phyloP scores from a whole-genome alignment of 2,888 invertebrate genomes.

The Megastigmus dorsalis region DNA sequence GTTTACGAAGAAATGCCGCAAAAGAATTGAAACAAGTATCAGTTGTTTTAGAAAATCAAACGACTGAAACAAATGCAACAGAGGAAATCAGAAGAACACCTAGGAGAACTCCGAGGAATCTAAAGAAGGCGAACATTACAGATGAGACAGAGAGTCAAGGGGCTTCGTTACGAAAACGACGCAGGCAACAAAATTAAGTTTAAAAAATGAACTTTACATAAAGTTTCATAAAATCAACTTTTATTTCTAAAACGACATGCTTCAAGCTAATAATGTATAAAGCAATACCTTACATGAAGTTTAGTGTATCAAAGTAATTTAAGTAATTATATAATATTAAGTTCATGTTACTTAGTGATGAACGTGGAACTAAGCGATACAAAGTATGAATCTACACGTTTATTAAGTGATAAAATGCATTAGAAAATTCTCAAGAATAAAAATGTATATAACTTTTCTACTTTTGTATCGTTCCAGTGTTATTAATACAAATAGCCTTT shows the following conservation, averaged over 20 bases:
- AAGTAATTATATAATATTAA: conserved; percentile 15
- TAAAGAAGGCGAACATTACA: conserved; percentile 16
- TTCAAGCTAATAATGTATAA: conserved; percentile 11
- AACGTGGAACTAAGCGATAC: neutral
- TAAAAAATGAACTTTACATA: too few species aligned
- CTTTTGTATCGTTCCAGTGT: conserved; percentile 17
- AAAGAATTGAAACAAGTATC: conserved; percentile 27
- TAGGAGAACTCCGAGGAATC: conserved; percentile 42
- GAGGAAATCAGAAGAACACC: neutral
- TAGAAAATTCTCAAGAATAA: conserved; percentile 2
- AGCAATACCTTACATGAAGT: conserved; percentile 40
- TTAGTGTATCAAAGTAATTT: conserved; percentile 18
- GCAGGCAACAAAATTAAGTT: conserved; percentile 25
- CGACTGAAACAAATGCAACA: neutral
- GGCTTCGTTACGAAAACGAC: conserved; percentile 36
- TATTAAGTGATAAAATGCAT: too few species aligned
- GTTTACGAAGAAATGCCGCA: neutral
- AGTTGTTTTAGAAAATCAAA: neutral
- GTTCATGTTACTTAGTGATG: neutral
- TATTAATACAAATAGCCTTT: neutral
- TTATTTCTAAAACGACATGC: neutral
- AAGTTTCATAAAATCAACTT: neutral
- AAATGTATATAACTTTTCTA: conserved; percentile 37
- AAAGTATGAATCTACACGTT: neutral
- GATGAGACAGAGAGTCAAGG: conserved; percentile 11